These are phyloP conservation scores for Corythoichthys intestinalis DNA, from an alignment of 2,113 vertebrate species.

Conservation along the genomic window DNA sequence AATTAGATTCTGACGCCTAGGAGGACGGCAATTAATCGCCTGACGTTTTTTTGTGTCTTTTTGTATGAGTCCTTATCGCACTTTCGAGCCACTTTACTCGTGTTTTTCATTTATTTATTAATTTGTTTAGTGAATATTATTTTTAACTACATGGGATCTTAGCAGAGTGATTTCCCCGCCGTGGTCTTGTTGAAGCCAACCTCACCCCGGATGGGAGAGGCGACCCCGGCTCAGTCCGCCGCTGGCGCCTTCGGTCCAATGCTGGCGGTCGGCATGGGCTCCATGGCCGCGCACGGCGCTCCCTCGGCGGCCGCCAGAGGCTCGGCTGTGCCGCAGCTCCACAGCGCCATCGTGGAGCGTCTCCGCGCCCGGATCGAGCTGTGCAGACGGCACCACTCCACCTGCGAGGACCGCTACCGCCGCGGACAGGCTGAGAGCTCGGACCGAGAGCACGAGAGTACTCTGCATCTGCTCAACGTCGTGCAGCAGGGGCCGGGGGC, in stretches of 20 bases:
- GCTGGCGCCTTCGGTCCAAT: constrained; percentile 71
- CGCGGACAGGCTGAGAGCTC: constrained; percentile 83
- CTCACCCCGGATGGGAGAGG: constrained; percentile 81
- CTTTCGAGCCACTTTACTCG: neutral
- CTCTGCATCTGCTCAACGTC: constrained; percentile 86
- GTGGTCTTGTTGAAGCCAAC: constrained; percentile 27
- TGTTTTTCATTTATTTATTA: neutral
- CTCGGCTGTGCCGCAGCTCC: constrained; percentile 80
- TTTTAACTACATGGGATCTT: constrained; percentile 41
- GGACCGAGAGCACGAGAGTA: constrained; percentile 86
- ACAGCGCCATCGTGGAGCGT: constrained; percentile 93
- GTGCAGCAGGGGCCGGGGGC: constrained; percentile 84
- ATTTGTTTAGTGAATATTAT: neutral
- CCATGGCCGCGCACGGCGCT: constrained; percentile 67
- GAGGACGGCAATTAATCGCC: neutral
- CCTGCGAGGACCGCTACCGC: constrained; percentile 88
- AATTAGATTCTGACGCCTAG: neutral
- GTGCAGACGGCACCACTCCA: constrained; percentile 90
- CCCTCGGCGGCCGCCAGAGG: constrained; percentile 59
- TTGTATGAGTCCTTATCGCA: neutral
- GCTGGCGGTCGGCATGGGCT: constrained; percentile 75
- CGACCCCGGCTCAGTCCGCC: constrained; percentile 83
- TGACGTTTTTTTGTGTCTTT: neutral
- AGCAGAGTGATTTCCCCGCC: constrained; percentile 44
- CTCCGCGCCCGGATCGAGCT: constrained; percentile 89